Evolutionary conservation across 92 coral and sea anemone genomes (phyloP).

Genomic region (Epizoanthus rinbou): DNA sequence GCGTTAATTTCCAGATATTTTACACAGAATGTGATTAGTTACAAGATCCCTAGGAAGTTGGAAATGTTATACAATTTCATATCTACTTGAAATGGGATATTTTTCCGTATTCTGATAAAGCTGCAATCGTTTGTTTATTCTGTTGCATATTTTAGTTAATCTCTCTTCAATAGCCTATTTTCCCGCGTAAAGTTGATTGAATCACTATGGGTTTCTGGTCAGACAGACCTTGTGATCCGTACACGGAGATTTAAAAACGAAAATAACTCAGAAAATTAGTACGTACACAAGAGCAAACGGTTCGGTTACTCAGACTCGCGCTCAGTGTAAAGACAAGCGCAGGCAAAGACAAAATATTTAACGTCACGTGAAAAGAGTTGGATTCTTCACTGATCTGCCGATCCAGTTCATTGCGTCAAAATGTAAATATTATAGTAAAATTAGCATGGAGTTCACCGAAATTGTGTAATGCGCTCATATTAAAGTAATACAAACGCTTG

Average conservation of each 20-base stretch:
- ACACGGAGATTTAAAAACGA: neutral
- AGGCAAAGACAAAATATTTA: neutral
- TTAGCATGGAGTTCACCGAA: neutral
- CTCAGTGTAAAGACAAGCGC: neutral
- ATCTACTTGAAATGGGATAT: no score
- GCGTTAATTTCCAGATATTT: no score
- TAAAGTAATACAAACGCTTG: neutral
- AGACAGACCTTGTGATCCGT: no score
- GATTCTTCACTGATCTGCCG: neutral
- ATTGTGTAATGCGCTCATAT: neutral
- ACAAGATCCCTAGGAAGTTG: no score
- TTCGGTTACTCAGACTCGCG: neutral
- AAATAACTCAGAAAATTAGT: no score
- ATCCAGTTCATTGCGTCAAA: slow-evolving; percentile 1
- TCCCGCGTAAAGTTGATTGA: neutral
- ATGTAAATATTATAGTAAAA: slow-evolving; percentile 25
- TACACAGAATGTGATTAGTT: no score
- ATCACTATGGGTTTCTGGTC: neutral
- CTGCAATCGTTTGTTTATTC: no score
- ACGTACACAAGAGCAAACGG: neutral
- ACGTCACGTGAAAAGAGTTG: neutral
- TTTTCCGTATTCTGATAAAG: no score
- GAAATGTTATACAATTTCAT: no score
- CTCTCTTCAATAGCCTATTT: neutral
- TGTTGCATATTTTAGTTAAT: neutral